Base-by-base conservation (phyloP, 2,797 vertebrate species). In the Antrozous pallidus region DNA sequence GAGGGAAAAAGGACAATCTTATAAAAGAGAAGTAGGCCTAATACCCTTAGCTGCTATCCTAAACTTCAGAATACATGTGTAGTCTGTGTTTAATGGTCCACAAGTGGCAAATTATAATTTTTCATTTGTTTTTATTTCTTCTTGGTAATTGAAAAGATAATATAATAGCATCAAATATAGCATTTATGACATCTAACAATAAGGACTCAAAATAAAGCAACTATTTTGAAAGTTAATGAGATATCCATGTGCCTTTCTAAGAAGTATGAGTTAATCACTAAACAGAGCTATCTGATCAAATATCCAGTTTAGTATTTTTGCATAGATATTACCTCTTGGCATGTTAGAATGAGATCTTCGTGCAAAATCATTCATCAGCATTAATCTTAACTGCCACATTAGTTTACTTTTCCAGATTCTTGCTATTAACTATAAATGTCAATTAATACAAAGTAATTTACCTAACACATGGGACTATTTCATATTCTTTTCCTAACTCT, bases 111-210 rank as follows among this genome's bases (percentile, higher is more conserved):
- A 91, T 90, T 92, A 93, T 61, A 26, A 95, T 90, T 94, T 96
- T 96, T 95, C 58, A 93, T 95, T 94, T 96, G 65, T 89, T 96
- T 96, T 93, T 87, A 93, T 92, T 88, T 95, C 71, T 94, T n/a
- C 31, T 86, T 91, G 56, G 84, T 92, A 92, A 94, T 93, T 93
- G 61, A 31, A 91, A 95, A 95, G 42, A 91, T 78, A 88, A 63
- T 87, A 73, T 73, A 93, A 80, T 5, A 49, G 47, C 28, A 94
- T 90, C 71, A 96, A 94, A 95, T 93, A 54, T 70, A 93, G 13
- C 54, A 84, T 58, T 91, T 95, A 65, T 87, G 67, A 94, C 33
- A 74, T 88, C 65, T 92, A 88, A 87, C 79, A 83, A 90, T 81
- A 85, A 94, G 42, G 65, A 40, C 28, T 11, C 75, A 86, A 63